Base-by-base conservation (phyloP, 2,888 invertebrate genomes). In the Caenorhabditis sp. region DNA sequence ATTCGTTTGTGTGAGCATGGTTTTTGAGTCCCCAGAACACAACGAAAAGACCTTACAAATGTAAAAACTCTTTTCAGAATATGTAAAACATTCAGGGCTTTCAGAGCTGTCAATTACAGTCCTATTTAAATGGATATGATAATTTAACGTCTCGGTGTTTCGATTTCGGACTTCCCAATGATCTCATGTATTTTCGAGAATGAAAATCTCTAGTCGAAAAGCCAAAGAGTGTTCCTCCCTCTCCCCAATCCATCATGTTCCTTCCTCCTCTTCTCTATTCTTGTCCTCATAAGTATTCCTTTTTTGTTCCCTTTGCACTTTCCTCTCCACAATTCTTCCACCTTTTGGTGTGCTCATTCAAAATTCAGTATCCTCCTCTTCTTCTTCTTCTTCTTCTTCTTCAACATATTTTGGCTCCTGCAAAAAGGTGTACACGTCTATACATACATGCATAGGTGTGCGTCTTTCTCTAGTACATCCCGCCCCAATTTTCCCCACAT, bases 281-380 rank as follows among this genome's bases (percentile, higher is more conserved):
- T n/a, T 19, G 1, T 22, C 49, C 6, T 49, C 22, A n/a, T 47
- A n/a, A n/a, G n/a, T n/a, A 47, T 47, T 47, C 47, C 19, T 47
- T 49, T 49, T 47, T 49, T 49, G 19, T 49, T 49, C 22, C 22
- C 49, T 19, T 38, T 38, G 38, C 38, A 38, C 38, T 38, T 38
- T 38, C 12, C 38, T 10, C 38, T 10, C 38, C 38, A 2, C 38
- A 7, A 2, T 19, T 19, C 14, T 5, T 47, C 6, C 47, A 19
- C 19, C 47, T 47, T 47, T 19, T 47, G 10, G 12, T 38, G 38
- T 44, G 14, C 47, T 47, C 19, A 19, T 47, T 19, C 7, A 47
- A 10, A 47, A 47, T 47, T 47, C 47, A 47, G 47, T 19, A 19
- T 47, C 47, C n/a, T 47, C 47, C 47, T 47, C 47, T 47, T 47